Percentiles rank a stretch among this genome's conserved stretches.
phyloP scores from a whole-genome alignment of 2,797 vertebrate species.

The Oryzias dopingdopingensis region DNA sequence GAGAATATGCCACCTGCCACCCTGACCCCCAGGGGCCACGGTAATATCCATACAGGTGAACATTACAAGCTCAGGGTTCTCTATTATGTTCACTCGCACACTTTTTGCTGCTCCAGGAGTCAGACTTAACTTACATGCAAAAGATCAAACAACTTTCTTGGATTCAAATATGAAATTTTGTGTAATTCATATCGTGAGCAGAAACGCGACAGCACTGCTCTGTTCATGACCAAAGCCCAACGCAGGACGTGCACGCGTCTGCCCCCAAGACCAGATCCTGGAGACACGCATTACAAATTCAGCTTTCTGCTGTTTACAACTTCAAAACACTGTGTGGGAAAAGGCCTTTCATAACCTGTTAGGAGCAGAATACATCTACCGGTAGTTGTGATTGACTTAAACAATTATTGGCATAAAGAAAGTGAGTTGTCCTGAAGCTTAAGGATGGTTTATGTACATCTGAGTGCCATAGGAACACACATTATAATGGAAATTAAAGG shows the following conservation, averaged over 20 bases:
- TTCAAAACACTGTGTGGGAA: slow-evolving; percentile 61
- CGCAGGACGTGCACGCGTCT: slow-evolving; percentile 46
- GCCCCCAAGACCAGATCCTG: slow-evolving; percentile 68
- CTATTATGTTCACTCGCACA: slow-evolving; percentile 74
- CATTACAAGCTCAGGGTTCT: slow-evolving; percentile 71
- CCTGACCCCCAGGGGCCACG: slow-evolving; percentile 70
- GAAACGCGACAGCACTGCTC: slow-evolving; percentile 65
- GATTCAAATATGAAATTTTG: slow-evolving; percentile 79
- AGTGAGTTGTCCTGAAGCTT: slow-evolving; percentile 36
- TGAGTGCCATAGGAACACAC: no score
- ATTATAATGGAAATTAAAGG: background rate
- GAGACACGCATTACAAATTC: slow-evolving; percentile 67
- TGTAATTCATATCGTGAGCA: slow-evolving; percentile 75
- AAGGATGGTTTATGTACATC: no score
- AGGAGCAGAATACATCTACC: slow-evolving; percentile 17
- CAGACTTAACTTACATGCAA: slow-evolving; percentile 70
- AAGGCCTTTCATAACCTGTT: slow-evolving; percentile 37
- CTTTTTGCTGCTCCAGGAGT: slow-evolving; percentile 68
- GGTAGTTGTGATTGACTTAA: slow-evolving; percentile 46
- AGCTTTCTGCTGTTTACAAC: slow-evolving; percentile 69
- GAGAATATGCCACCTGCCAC: slow-evolving; percentile 71
- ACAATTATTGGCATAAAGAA: slow-evolving; percentile 41
- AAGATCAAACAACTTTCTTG: slow-evolving; percentile 81
- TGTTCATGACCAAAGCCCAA: slow-evolving; percentile 69
- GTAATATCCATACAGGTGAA: slow-evolving; percentile 81